These are phyloP conservation scores for Aurelia coerulea DNA, from an alignment of 30 jellyfish, hydroid and myxozoan genomes.

Conservation along the genomic window DNA sequence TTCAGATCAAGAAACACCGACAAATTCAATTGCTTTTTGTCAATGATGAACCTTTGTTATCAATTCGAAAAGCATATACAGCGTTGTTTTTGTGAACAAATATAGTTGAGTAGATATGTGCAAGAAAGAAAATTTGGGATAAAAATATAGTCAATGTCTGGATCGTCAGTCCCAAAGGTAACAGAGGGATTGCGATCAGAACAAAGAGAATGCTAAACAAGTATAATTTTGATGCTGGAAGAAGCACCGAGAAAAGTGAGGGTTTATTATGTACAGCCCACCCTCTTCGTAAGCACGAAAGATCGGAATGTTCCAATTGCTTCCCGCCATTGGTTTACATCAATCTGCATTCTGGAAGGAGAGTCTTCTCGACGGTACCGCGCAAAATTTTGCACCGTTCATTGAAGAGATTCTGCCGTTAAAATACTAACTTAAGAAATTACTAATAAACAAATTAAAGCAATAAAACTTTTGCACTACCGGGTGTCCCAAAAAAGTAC, in stretches of 20 bases:
- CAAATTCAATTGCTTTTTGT: no score
- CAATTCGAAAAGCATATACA: no score
- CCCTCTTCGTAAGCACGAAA: not conserved
- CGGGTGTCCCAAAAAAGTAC: no score
- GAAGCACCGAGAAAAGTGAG: not conserved
- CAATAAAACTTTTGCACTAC: no score
- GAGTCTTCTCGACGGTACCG: not conserved
- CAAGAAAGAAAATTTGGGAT: no score
- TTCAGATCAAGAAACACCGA: no score
- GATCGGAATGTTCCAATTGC: slow-evolving; percentile 8
- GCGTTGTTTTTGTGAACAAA: no score
- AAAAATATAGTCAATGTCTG: not conserved
- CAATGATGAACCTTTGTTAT: no score
- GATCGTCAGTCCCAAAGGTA: slow-evolving; percentile 3
- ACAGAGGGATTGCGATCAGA: slow-evolving; percentile 8
- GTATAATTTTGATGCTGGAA: slow-evolving; percentile 4
- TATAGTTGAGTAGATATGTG: no score
- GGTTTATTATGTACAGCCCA: not conserved
- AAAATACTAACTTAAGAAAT: not conserved
- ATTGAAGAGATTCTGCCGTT: slow-evolving; percentile 3
- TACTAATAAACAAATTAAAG: not conserved
- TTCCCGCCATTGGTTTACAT: slow-evolving; percentile 15
- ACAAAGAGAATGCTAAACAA: not conserved
- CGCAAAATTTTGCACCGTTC: not conserved
- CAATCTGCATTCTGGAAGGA: slow-evolving; percentile 9